These are phyloP conservation scores for Hyperopisus bebe DNA, from an alignment of 2,113 vertebrate genomes.

Conservation along the genomic window DNA sequence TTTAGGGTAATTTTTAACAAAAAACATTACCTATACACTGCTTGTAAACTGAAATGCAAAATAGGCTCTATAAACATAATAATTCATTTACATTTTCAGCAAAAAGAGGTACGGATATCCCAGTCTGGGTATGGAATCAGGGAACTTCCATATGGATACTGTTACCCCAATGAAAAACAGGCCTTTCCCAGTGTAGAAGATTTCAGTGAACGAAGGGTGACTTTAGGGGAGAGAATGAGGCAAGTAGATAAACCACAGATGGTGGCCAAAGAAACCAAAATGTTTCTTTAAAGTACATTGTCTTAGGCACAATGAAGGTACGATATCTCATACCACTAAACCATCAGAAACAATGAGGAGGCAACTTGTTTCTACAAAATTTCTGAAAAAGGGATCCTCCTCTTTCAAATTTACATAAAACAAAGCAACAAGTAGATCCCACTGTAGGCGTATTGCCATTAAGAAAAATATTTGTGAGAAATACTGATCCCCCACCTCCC, in stretches of 20 bases:
- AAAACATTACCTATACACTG: background rate
- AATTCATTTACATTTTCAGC: background rate
- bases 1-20: background rate
- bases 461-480: slow-evolving; percentile 39
- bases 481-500: slow-evolving; percentile 11
- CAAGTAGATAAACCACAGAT: slow-evolving; percentile 8
- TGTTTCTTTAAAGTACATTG: background rate
- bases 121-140: background rate
- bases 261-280: background rate
- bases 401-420: background rate
- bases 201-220: background rate
- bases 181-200: background rate
- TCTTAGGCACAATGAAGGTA: background rate
- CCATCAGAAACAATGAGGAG: background rate
- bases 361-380: background rate
- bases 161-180: slow-evolving; percentile 18
- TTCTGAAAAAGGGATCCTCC: background rate
- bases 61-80: background rate
- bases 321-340: background rate
- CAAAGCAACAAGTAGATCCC: background rate
- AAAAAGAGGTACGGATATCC: background rate
- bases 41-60: background rate
- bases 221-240: slow-evolving; percentile 1
- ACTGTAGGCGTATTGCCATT: slow-evolving; percentile 29
- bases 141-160: slow-evolving; percentile 7